A percentile compares a stretch with the other conserved stretches of the same genome.
These are phyloP conservation scores for Intellagama lesueurii DNA, from an alignment of 2,797 vertebrate genomes.

Conservation along the genomic window DNA sequence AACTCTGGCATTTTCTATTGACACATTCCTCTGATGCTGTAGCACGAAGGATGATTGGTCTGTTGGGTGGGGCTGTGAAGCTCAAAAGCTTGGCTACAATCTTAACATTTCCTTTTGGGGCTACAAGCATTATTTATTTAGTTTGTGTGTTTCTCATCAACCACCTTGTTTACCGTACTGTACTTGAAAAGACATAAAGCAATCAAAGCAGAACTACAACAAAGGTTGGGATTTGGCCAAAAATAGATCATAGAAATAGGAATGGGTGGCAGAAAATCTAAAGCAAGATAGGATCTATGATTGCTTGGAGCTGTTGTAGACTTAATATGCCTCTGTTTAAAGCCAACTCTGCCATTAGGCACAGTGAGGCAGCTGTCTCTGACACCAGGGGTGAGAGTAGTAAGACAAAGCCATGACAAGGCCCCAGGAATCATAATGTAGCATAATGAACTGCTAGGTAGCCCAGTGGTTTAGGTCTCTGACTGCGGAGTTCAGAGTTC, in stretches of 20 bases:
- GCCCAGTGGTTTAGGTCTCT: no score
- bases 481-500: no score
- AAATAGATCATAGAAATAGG: not conserved
- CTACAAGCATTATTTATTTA: not conserved
- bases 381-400: not conserved
- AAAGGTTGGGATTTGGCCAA: not conserved
- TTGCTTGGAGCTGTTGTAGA: slow-evolving; percentile 28
- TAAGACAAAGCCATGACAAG: not conserved
- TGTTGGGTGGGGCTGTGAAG: not conserved
- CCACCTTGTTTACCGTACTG: not conserved
- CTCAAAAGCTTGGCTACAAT: slow-evolving; percentile 11
- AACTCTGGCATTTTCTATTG: slow-evolving; percentile 25
- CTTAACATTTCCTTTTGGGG: not conserved
- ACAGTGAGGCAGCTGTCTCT: not conserved
- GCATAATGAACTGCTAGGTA: not conserved
- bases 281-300: slow-evolving; percentile 10
- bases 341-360: not conserved
- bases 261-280: not conserved
- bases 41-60: slow-evolving; percentile 2
- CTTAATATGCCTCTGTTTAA: not conserved
- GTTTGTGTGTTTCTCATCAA: not conserved
- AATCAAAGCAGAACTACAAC: slow-evolving; percentile 1
- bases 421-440: no score
- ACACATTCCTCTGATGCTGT: slow-evolving; percentile 33
- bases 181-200: not conserved